Evolutionary conservation across 1,140 invertebrate genomes (phyloP), one percentile per base, ranked within the genome.

Genomic region (Papilio xuthus): DNA sequence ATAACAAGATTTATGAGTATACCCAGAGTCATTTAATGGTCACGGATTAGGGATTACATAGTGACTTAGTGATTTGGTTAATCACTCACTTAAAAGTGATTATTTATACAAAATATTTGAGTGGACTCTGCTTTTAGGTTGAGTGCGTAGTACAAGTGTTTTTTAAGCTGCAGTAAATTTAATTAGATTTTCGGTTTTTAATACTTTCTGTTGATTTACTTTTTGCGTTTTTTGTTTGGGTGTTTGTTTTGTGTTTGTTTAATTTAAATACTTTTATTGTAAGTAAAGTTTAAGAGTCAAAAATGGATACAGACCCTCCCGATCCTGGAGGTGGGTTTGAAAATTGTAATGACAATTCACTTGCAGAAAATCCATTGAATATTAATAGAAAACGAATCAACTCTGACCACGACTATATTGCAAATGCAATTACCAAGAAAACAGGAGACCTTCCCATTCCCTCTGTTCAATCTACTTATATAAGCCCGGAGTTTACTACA

Each of bases 61-160:
- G 44, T 47, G 44, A n/a, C n/a, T n/a, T n/a, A n/a, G n/a, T n/a
- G n/a, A n/a, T n/a, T n/a, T n/a, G n/a, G n/a, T n/a, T n/a, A n/a
- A n/a, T n/a, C n/a, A n/a, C n/a, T n/a, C n/a, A n/a, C n/a, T n/a
- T n/a, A n/a, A n/a, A n/a, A n/a, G n/a, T n/a, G n/a, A n/a, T n/a
- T n/a, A n/a, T n/a, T n/a, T n/a, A n/a, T n/a, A n/a, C n/a, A n/a
- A n/a, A n/a, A n/a, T n/a, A n/a, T n/a, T n/a, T n/a, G n/a, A n/a
- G n/a, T n/a, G n/a, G 44, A 56, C 53, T 56, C 53, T 56, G 53
- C 53, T 56, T 56, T 23, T 20, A 20, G 20, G 53, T 56, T 56
- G 53, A 56, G 53, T 56, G 53, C 53, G 53, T 56, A 56, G 53
- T 56, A 56, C 53, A 56, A 56, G 53, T 56, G 53, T 56, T 56